phyloP scores from a whole-genome alignment of 2,888 invertebrate genomes.

The Brenthis hecate region DNA sequence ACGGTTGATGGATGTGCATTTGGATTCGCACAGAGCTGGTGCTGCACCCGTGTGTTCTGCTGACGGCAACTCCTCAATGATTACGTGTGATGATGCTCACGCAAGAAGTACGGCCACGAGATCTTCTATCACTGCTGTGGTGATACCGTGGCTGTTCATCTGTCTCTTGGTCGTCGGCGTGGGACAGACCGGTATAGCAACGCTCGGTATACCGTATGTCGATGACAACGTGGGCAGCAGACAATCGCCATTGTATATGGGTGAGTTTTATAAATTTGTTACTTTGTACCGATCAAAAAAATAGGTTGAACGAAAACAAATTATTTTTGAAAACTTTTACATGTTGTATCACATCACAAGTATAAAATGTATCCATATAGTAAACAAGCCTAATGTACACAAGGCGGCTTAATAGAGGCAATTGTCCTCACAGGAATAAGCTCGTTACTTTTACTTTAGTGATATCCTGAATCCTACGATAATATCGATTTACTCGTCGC shows the following conservation, averaged over 20 bases:
- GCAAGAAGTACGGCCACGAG: slow-evolving; percentile 86
- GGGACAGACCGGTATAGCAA: slow-evolving; percentile 96
- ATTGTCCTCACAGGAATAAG: slow-evolving; percentile 39
- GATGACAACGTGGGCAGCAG: slow-evolving; percentile 96
- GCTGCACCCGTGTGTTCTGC: slow-evolving; percentile 62
- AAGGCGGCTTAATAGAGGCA: slow-evolving; percentile 32
- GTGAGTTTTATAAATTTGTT: slow-evolving; percentile 75
- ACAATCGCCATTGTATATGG: slow-evolving; percentile 95
- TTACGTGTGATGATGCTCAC: slow-evolving; percentile 83
- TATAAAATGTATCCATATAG: neutral
- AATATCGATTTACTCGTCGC: slow-evolving; percentile 25
- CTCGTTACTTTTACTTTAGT: slow-evolving; percentile 40
- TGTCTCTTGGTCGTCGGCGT: slow-evolving; percentile 94
- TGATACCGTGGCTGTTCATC: slow-evolving; percentile 93
- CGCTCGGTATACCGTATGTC: slow-evolving; percentile 95
- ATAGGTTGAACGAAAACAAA: neutral
- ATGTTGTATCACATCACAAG: neutral
- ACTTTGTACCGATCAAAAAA: neutral
- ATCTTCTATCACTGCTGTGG: slow-evolving; percentile 89
- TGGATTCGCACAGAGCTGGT: slow-evolving; percentile 63
- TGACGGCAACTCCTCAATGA: slow-evolving; percentile 51
- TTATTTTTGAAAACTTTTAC: neutral
- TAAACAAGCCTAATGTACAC: slow-evolving; percentile 10
- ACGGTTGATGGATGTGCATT: slow-evolving; percentile 82
- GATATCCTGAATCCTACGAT: slow-evolving; percentile 23